A percentile compares a stretch with the other conserved stretches of the same genome.
These are phyloP conservation scores for Laterallus jamaicensis DNA, from an alignment of 2,113 vertebrate species.

Conservation along the genomic window DNA sequence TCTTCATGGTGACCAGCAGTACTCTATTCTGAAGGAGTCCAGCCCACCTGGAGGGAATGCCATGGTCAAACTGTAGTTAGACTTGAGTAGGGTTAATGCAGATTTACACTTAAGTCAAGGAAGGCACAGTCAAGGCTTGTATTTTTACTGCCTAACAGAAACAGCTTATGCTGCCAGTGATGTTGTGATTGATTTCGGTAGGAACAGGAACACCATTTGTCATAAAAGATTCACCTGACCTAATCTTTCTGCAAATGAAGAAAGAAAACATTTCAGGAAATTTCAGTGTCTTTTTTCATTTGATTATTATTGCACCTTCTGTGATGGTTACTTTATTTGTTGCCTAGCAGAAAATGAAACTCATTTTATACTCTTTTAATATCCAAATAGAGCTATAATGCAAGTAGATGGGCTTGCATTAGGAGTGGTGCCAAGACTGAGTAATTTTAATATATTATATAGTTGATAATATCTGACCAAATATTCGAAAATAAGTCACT, in stretches of 20 bases:
- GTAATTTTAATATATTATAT: constrained; percentile 63
- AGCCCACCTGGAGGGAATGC: not conserved
- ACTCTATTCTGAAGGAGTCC: not conserved
- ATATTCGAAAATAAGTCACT: constrained; percentile 49
- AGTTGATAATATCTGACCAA: constrained; percentile 51
- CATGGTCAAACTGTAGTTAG: not conserved
- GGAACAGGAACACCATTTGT: not conserved
- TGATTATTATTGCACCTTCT: constrained; percentile 42
- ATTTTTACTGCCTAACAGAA: not conserved
- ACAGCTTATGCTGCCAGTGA: not conserved
- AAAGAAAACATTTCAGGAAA: constrained; percentile 34
- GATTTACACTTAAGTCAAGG: not conserved
- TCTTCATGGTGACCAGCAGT: not conserved
- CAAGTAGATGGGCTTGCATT: not conserved
- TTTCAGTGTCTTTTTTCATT: constrained; percentile 27
- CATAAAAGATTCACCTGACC: not conserved
- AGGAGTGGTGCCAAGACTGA: constrained; percentile 50
- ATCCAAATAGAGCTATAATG: not conserved
- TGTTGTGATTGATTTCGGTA: not conserved
- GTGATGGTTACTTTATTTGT: constrained; percentile 59
- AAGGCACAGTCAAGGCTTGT: not conserved
- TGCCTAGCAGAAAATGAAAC: constrained; percentile 65
- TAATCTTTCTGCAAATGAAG: constrained; percentile 47
- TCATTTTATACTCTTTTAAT: constrained; percentile 40
- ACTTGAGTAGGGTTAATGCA: not conserved